A percentile compares a stretch with the other conserved stretches of the same genome.
phyloP scores from a whole-genome alignment of 2,797 vertebrate genomes.

The Crypturellus tataupa region DNA sequence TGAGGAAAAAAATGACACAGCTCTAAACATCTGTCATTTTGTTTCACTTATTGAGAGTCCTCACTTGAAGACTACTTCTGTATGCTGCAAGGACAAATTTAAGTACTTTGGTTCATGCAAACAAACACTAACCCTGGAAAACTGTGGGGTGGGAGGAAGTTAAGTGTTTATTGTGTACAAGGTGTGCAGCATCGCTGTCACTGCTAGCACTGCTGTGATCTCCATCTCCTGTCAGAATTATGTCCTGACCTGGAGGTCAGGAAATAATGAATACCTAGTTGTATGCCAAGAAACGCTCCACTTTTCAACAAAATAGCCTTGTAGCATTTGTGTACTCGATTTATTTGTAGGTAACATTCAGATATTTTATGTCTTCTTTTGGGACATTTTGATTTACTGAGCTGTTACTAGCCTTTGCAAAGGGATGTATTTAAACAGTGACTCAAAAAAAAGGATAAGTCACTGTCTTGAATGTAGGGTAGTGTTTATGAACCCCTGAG shows the following conservation, averaged over 20 bases:
- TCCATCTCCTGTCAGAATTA: conserved; percentile 17
- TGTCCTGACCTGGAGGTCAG: not conserved
- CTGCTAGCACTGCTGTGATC: not conserved
- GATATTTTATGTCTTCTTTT: not conserved
- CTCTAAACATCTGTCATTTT: not conserved
- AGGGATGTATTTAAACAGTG: not conserved
- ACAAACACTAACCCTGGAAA: not conserved
- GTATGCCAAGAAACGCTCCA: not conserved
- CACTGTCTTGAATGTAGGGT: not conserved
- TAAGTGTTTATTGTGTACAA: not conserved
- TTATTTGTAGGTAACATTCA: not conserved
- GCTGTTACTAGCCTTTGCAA: not conserved
- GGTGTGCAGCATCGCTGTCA: not conserved
- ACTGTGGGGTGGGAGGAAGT: not conserved
- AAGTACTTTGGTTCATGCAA: not conserved
- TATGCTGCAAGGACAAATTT: not conserved
- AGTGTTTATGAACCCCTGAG: not conserved
- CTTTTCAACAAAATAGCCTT: not conserved
- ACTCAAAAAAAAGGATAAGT: not conserved
- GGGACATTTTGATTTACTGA: not conserved
- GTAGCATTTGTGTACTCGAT: accelerated
- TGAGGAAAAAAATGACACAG: not conserved
- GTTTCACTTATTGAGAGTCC: not conserved
- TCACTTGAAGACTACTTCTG: not conserved
- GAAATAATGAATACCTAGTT: not conserved